Conservation (phyloP, 2,888 invertebrate genomes). For the Lamellibrachia satsuma region DNA sequence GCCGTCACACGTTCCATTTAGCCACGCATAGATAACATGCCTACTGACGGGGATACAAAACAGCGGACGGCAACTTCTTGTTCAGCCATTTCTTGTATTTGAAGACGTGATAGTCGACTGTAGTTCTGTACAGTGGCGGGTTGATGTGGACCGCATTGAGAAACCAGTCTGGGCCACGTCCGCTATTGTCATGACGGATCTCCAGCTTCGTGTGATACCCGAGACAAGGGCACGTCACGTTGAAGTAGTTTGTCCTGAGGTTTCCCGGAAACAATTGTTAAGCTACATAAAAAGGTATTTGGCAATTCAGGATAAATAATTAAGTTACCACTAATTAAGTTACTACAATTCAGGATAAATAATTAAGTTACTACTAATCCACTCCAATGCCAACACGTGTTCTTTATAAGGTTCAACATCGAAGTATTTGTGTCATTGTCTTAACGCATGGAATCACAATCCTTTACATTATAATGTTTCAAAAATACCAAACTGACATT, state of each 20-base stretch:
- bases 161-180: neutral
- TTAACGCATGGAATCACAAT: no score
- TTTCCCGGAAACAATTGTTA: neutral
- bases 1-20: no score
- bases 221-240: neutral
- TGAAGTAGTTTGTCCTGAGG: neutral
- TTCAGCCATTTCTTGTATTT: neutral
- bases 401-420: no score
- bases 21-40: neutral
- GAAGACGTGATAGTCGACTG: neutral
- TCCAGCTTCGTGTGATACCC: neutral
- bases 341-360: neutral
- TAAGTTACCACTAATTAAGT: neutral
- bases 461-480: no score
- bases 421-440: no score
- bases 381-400: neutral
- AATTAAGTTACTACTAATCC: neutral
- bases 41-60: neutral
- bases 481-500: no score
- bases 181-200: neutral
- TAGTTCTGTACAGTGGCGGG: neutral
- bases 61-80: neutral
- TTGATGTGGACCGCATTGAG: neutral
- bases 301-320: neutral
- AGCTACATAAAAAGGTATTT: neutral